Percentiles rank a stretch among this genome's conserved stretches.
These are phyloP conservation scores for Pelvicachromis taeniatus DNA, from an alignment of 2,113 vertebrate genomes.

Conservation along the genomic window DNA sequence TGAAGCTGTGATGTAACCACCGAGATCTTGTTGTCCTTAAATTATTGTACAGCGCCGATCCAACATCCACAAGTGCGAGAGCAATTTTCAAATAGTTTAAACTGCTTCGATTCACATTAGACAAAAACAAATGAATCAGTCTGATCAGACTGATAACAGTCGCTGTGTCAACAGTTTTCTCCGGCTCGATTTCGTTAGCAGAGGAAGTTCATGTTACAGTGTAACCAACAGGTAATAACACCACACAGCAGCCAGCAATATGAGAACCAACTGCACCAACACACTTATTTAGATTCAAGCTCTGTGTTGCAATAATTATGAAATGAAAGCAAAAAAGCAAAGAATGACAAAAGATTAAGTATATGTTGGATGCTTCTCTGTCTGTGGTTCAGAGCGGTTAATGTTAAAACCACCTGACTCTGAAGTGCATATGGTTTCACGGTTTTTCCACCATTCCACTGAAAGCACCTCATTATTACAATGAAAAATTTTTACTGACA, in stretches of 20 bases:
- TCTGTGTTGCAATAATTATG: background rate
- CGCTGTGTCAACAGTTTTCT: background rate
- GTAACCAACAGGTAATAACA: background rate
- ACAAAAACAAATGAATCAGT: constrained; percentile 4
- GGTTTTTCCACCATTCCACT: background rate
- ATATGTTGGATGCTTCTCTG: background rate
- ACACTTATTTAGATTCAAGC: background rate
- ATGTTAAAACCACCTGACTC: background rate
- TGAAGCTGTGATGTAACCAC: constrained; percentile 3
- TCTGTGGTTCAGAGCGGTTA: background rate
- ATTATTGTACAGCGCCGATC: background rate
- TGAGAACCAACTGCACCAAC: background rate
- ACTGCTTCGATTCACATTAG: background rate
- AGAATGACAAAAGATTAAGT: background rate
- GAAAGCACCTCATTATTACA: background rate
- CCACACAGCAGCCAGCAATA: background rate
- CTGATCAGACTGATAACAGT: constrained; percentile 5
- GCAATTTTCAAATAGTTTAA: constrained; percentile 13
- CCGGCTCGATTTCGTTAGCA: background rate
- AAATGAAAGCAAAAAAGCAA: background rate
- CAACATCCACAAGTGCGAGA: constrained; percentile 29
- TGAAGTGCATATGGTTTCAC: background rate
- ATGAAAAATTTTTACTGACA: background rate
- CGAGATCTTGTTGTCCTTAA: constrained; percentile 3
- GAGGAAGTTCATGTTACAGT: background rate